Evolutionary conservation across 1,140 invertebrate genomes (phyloP), one percentile per base, ranked within the genome.

Genomic region (Zaprionus camerounensis): DNA sequence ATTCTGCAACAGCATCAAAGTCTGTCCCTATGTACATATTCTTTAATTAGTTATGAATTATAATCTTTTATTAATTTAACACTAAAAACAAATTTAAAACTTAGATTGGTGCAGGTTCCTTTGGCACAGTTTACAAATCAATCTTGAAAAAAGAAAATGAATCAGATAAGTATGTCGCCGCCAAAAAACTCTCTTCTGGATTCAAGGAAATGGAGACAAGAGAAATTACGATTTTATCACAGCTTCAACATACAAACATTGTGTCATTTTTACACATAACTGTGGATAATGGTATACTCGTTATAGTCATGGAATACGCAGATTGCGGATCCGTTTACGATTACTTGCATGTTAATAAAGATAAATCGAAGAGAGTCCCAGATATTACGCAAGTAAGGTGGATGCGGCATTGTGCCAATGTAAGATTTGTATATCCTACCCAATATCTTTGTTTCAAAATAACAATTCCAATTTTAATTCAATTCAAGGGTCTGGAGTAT

Each of bases 281-380:
- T 2, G 3, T 31, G 6, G 11, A 49, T 31, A 2, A 28, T 4
- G 11, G n/a, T 26, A 44, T 0, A 5, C 2, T 7, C 26, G 12
- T 61, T 2, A 6, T 28, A 0, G 7, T 65, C 9, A 53, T 65
- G 62, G 62, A 65, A 28, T 65, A 58, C 26, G 63, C 63, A 26
- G 49, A 65, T 13, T n/a, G 24, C 22, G 49, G 63, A 34, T 53
- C 63, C 5, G 17, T 65, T 13, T 17, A 65, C 12, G 26, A 38
- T 53, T 53, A 3, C 2, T 38, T 65, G 6, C 46, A 65, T 26
- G 12, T 26, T 26, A 5, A 9, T 24, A 28, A 28, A 28, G 6
- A 2, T 28, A 28, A 28, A 28, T 26, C 4, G 24, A 28, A 2
- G 7, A 28, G 0, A 28, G 1, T 7, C 26, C 6, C 1, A 28